Evolutionary conservation across 2,888 invertebrate species (phyloP).

Genomic region (Platynereis dumerilii): DNA sequence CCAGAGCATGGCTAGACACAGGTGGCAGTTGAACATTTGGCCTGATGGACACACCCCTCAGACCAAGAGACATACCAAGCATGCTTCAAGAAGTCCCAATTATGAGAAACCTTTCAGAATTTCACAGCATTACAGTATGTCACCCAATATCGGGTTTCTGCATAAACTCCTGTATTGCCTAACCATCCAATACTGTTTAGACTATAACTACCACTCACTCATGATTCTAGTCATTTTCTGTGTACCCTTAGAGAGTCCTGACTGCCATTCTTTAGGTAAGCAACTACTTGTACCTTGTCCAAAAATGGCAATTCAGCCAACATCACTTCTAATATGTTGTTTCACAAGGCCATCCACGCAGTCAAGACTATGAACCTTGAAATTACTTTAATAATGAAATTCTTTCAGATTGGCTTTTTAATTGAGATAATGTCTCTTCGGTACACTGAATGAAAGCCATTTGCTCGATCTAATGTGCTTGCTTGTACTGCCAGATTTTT

Average conservation of each 20-base stretch:
- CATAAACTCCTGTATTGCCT: slow-evolving; percentile 24
- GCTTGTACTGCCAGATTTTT: no score
- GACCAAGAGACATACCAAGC: slow-evolving; percentile 27
- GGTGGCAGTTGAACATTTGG: slow-evolving; percentile 18
- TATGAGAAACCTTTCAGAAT: slow-evolving; percentile 26
- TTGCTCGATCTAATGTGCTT: no score
- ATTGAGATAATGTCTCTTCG: no score
- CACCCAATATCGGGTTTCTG: slow-evolving; percentile 22
- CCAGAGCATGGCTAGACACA: slow-evolving; percentile 22
- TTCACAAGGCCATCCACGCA: no score
- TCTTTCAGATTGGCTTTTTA: no score
- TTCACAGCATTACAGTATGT: slow-evolving; percentile 3
- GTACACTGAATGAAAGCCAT: no score
- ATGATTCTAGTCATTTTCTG: slow-evolving; percentile 26
- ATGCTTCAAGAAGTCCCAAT: slow-evolving; percentile 27
- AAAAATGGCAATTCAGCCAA: not conserved
- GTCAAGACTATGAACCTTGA: no score
- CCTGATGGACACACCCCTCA: slow-evolving; percentile 21
- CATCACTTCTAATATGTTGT: no score
- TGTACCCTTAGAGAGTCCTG: slow-evolving; percentile 29
- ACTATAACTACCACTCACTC: slow-evolving; percentile 25
- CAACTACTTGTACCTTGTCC: not conserved
- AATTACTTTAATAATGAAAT: no score
- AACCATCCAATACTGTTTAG: slow-evolving; percentile 10
- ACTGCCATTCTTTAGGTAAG: slow-evolving; percentile 28